These are phyloP conservation scores for Poeciliopsis prolifica DNA, from an alignment of 2,113 vertebrate species.

Conservation along the genomic window DNA sequence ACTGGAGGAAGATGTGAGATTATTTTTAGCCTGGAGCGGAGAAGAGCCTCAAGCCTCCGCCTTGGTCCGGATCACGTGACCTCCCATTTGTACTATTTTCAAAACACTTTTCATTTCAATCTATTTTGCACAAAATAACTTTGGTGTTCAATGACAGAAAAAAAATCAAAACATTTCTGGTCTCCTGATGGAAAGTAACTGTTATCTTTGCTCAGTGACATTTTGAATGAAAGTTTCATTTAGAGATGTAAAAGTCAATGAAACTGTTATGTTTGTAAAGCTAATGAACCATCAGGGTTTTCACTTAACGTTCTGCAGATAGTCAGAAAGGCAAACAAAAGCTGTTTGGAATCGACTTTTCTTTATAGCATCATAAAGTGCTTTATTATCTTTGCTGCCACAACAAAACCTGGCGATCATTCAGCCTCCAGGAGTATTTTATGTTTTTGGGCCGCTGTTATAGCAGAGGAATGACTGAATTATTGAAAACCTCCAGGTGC, in stretches of 20 bases:
- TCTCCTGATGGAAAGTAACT: slow-evolving; percentile 15
- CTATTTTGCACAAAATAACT: slow-evolving; percentile 11
- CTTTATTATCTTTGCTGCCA: slow-evolving; percentile 63
- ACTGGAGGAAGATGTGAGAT: too few species aligned
- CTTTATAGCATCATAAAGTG: slow-evolving; percentile 52
- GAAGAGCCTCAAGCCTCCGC: too few species aligned
- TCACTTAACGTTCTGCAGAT: slow-evolving; percentile 40
- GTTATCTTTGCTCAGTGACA: slow-evolving; percentile 16
- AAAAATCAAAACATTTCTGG: not conserved
- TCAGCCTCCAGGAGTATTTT: slow-evolving; percentile 61
- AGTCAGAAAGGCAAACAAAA: slow-evolving; percentile 40
- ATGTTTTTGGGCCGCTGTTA: slow-evolving; percentile 57
- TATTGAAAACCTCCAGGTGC: slow-evolving; percentile 30
- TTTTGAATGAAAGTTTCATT: slow-evolving; percentile 39
- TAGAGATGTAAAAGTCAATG: slow-evolving; percentile 40
- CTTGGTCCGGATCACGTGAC: too few species aligned
- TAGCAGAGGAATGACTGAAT: slow-evolving; percentile 57
- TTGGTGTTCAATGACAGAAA: slow-evolving; percentile 26
- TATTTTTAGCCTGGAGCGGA: too few species aligned
- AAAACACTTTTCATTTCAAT: slow-evolving; percentile 24
- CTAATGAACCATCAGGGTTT: slow-evolving; percentile 30
- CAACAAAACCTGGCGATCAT: slow-evolving; percentile 66
- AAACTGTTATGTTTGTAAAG: slow-evolving; percentile 33
- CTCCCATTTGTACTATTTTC: not conserved
- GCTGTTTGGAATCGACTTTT: slow-evolving; percentile 46